Conservation (phyloP, 2,888 invertebrate genomes). For the Myopa testacea region DNA sequence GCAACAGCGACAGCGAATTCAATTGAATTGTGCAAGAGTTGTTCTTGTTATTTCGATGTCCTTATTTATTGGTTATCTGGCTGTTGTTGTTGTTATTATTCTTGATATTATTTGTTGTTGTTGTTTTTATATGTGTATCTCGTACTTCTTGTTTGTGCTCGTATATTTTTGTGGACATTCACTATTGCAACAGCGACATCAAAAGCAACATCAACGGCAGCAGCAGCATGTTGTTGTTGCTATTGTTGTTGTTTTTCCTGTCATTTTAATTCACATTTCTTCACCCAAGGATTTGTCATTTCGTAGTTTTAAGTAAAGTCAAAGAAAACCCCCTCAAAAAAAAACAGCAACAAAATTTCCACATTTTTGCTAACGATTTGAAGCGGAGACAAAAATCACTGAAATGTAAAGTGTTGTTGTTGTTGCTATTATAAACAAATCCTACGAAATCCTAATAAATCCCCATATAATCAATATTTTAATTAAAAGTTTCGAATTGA, state of each 20-base stretch:
- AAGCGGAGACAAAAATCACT: no score
- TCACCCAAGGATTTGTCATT: background rate
- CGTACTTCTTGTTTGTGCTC: background rate
- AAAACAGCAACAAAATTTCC: no score
- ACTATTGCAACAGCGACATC: background rate
- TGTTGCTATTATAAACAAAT: no score
- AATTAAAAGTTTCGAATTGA: no score
- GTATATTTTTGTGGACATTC: slow-evolving; percentile 14
- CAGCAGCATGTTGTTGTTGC: background rate
- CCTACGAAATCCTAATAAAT: no score
- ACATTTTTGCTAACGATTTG: no score
- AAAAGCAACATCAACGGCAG: no score
- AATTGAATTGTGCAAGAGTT: slow-evolving; percentile 16
- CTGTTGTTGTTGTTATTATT: slow-evolving; percentile 12
- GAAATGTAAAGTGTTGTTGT: no score
- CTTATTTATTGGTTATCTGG: background rate
- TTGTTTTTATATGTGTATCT: slow-evolving; percentile 2
- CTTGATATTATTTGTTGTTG: slow-evolving; percentile 16
- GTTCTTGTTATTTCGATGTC: background rate
- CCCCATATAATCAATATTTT: no score
- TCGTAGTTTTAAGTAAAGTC: background rate
- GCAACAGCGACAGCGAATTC: background rate
- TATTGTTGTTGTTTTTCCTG: background rate
- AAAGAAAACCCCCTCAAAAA: no score
- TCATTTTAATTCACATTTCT: slow-evolving; percentile 6